A percentile compares a stretch with the other conserved stretches of the same genome.
phyloP scores from a whole-genome alignment of 2,113 vertebrate genomes.

The Scalopus aquaticus region DNA sequence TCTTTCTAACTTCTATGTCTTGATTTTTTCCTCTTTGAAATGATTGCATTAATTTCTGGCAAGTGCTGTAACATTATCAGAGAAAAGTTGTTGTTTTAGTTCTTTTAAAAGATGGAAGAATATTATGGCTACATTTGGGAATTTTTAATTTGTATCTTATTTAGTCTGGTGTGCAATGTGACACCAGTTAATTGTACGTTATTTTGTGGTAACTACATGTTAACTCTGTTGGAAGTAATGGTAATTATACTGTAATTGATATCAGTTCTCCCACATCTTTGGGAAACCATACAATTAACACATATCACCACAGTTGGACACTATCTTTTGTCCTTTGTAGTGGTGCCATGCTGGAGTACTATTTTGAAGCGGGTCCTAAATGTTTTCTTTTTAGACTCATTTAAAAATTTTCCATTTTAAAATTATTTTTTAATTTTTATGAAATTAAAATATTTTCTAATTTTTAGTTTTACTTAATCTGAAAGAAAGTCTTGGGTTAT shows the following conservation, averaged over 20 bases:
- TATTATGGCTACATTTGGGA: constrained; percentile 66
- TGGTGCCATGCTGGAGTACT: constrained; percentile 38
- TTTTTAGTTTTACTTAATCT: constrained; percentile 38
- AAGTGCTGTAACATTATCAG: constrained; percentile 40
- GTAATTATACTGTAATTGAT: constrained; percentile 81
- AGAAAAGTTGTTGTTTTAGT: constrained; percentile 47
- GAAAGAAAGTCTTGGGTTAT: background rate
- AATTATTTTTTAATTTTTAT: constrained; percentile 15
- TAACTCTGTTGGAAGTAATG: constrained; percentile 83
- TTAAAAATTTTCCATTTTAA: constrained; percentile 21
- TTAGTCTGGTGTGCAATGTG: constrained; percentile 78
- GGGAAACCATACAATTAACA: constrained; percentile 80
- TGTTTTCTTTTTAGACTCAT: constrained; percentile 58
- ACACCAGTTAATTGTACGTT: constrained; percentile 81
- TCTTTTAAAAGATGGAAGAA: constrained; percentile 52
- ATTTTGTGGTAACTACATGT: constrained; percentile 79
- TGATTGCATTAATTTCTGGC: constrained; percentile 24
- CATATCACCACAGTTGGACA: constrained; percentile 77
- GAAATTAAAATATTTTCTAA: background rate
- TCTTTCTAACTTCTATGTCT: background rate
- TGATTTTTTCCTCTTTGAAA: background rate
- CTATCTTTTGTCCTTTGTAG: constrained; percentile 73
- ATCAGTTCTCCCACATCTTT: constrained; percentile 80
- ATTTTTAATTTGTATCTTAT: constrained; percentile 80
- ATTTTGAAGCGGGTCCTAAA: constrained; percentile 62